These are phyloP conservation scores for Jaculus jaculus DNA, from an alignment of 2,113 vertebrate species.

Conservation along the genomic window DNA sequence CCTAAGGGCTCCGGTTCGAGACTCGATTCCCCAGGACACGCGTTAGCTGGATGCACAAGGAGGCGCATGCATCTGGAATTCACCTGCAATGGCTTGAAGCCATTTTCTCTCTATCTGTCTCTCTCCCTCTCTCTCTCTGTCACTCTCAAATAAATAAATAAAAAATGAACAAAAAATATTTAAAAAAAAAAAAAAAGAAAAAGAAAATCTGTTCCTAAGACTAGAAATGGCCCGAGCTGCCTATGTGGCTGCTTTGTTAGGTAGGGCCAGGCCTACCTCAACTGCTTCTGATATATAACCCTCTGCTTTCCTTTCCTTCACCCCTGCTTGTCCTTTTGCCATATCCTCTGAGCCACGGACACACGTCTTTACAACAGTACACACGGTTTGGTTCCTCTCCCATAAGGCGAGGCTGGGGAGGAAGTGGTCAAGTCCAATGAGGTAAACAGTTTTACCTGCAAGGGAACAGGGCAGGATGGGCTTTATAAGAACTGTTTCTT, in stretches of 20 bases:
- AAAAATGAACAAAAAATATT: too few relatives aligned
- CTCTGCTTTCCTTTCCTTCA: neutral
- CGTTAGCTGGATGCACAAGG: too few relatives aligned
- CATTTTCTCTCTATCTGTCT: too few relatives aligned
- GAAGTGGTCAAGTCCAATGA: neutral
- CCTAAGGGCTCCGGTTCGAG: too few relatives aligned
- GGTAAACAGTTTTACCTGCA: neutral
- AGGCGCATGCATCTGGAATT: too few relatives aligned
- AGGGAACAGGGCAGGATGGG: neutral
- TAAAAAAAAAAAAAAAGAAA: too few relatives aligned
- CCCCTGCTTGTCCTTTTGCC: neutral
- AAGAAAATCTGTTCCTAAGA: neutral
- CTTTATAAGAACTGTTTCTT: constrained; percentile 2
- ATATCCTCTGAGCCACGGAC: neutral
- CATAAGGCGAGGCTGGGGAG: neutral
- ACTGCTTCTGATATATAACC: neutral
- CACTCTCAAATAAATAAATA: too few relatives aligned
- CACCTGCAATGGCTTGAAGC: too few relatives aligned
- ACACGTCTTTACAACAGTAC: neutral
- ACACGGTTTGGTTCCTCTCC: neutral
- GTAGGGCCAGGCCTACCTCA: neutral
- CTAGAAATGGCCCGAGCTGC: neutral
- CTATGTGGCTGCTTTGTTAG: neutral
- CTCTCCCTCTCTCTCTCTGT: too few relatives aligned
- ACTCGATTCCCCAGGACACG: too few relatives aligned